phyloP scores from a whole-genome alignment of 2,797 vertebrate species.

The Erpetoichthys calabaricus region DNA sequence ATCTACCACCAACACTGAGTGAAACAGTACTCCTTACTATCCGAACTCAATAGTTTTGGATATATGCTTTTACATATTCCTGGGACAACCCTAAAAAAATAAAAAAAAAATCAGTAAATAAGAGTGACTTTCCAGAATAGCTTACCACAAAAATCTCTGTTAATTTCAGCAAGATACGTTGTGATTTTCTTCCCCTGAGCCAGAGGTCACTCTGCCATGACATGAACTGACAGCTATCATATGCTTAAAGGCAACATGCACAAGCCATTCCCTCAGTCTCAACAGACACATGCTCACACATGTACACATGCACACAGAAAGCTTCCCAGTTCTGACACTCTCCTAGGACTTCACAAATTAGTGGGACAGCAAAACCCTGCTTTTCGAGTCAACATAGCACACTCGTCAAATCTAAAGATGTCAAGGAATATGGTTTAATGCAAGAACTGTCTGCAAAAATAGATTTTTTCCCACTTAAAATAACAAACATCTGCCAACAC shows the following conservation, averaged over 20 bases:
- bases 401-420: slow-evolving; percentile 4
- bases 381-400: slow-evolving; percentile 15
- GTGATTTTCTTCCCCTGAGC: background rate
- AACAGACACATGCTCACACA: background rate
- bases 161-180: background rate
- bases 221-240: slow-evolving; percentile 15
- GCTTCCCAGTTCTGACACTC: background rate
- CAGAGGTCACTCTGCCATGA: slow-evolving; percentile 14
- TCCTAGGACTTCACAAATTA: slow-evolving; percentile 3
- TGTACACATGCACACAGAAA: no score
- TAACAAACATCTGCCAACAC: no score
- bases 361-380: background rate
- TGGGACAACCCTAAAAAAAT: no score
- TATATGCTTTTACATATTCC: no score
- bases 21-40: no score
- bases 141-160: background rate
- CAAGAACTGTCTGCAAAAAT: no score
- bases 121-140: background rate
- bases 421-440: no score
- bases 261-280: slow-evolving; percentile 14
- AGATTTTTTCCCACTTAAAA: no score
- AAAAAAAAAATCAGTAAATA: no score
- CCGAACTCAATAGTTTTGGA: no score
- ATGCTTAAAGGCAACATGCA: slow-evolving; percentile 8
- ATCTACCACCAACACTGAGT: no score